Base-by-base conservation (phyloP, 2,113 vertebrate genomes). In the Cephalopholis sonnerati region DNA sequence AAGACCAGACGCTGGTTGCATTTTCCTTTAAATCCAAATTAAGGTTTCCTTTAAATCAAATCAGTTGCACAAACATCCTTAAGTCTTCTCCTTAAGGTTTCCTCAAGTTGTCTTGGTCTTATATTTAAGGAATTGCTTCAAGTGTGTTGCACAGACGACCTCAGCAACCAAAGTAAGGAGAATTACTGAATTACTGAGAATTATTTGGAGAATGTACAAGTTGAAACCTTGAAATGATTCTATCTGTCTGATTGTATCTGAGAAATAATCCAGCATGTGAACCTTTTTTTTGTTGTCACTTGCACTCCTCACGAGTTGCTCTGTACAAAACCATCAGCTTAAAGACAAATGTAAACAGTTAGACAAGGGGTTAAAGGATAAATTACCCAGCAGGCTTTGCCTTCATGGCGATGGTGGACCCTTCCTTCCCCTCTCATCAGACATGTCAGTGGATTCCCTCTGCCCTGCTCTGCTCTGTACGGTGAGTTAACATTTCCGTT, bases 401-500 rank as follows among this genome's bases (percentile, higher is more conserved):
- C 63, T 78, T 51, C 51, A 51, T 50, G 74, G 22, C 25, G 53
- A 79, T 29, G 77, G 62, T 2, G 44, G 77, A 68, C 65, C 74
- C 65, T 64, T 72, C 54, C 53, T 53, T 44, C 16, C 36, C 65
- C 59, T 79, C 78, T 80, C 74, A 13, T 63, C 76, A 68, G 58
- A 87, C 77, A 64, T 81, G 62, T 65, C 66, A 80, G 67, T 48
- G 75, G 70, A 41, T 64, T 77, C 79, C 81, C 74, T 79, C 61
- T 78, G 50, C 61, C 25, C 66, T 24, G 15, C 39, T 55, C 71
- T 15, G 53, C 57, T 77, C 69, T 67, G 71, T 58, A 61, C 2
- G 59, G 61, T 75, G 80, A 89, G 86, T 53, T 82, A 87, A 90
- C 89, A 48, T 89, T 90, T 90, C 85, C 84, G 82, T 89, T 85